These are phyloP conservation scores for Lerema accius DNA, from an alignment of 1,140 invertebrate genomes.

Conservation along the genomic window DNA sequence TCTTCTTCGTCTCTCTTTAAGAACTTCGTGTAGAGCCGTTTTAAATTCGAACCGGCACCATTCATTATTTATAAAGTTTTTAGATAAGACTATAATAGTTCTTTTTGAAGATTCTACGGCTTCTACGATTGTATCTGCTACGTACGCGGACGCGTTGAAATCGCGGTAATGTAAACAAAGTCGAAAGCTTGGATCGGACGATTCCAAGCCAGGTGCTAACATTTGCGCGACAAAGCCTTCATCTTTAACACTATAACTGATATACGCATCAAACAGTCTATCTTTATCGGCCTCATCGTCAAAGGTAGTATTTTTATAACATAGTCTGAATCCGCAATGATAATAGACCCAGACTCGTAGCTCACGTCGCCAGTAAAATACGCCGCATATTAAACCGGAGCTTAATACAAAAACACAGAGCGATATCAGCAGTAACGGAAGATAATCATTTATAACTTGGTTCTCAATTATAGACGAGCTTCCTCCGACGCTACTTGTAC, in stretches of 20 bases:
- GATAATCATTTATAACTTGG: conserved; percentile 90
- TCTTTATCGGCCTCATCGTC: conserved; percentile 90
- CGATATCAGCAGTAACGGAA: conserved; percentile 89
- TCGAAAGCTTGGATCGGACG: conserved; percentile 88
- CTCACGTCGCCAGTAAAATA: conserved; percentile 92
- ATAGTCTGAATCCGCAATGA: conserved; percentile 92
- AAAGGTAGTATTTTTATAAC: conserved; percentile 90
- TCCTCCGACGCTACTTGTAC: conserved; percentile 85
- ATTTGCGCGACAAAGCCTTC: conserved; percentile 94
- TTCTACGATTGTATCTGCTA: conserved; percentile 94
- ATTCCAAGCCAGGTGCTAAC: conserved; percentile 91
- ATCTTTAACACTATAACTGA: conserved; percentile 95
- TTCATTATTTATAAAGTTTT: conserved; percentile 96
- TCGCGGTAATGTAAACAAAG: conserved; percentile 94
- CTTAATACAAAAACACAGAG: conserved; percentile 89
- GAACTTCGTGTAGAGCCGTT: conserved; percentile 94
- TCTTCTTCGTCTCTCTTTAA: conserved; percentile 91
- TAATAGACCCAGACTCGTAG: conserved; percentile 94
- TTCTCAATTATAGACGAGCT: conserved; percentile 88
- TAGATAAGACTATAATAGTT: conserved; percentile 95
- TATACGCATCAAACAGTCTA: conserved; percentile 94
- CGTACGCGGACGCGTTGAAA: conserved; percentile 90
- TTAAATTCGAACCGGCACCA: conserved; percentile 97
- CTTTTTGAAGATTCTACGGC: conserved; percentile 94
- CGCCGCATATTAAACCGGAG: conserved; percentile 88